These are phyloP conservation scores for Acronicta aceris DNA, from an alignment of 2,888 invertebrate species.

Conservation along the genomic window DNA sequence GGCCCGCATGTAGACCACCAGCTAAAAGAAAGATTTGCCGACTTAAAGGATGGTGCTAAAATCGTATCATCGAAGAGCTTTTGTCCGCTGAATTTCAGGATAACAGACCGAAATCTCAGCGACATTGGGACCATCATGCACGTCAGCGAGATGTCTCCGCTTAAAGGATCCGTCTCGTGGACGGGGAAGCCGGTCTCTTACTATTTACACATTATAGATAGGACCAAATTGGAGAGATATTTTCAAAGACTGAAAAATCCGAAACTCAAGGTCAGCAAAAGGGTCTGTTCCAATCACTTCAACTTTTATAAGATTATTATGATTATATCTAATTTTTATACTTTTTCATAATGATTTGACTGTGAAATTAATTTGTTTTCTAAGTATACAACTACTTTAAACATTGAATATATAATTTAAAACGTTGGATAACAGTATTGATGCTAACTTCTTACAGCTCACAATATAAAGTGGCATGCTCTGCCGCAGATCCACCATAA, in stretches of 20 bases:
- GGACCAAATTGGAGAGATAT: conserved; percentile 98
- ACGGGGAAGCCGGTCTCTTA: conserved; percentile 99
- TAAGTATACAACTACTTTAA: not conserved
- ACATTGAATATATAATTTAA: too few relatives aligned
- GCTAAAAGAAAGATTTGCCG: conserved; percentile 98
- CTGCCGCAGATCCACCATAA: too few relatives aligned
- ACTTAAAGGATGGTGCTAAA: conserved; percentile 97
- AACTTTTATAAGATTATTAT: conserved; percentile 52
- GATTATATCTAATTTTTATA: conserved; percentile 4
- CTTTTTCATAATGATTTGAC: conserved; percentile 23
- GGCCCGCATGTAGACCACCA: conserved; percentile 99
- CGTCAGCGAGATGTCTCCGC: conserved; percentile 98
- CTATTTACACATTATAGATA: conserved; percentile 99
- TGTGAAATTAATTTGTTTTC: conserved; percentile 18
- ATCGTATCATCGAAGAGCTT: conserved; percentile 99
- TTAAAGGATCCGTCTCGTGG: conserved; percentile 99
- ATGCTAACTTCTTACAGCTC: too few relatives aligned
- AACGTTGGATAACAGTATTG: too few relatives aligned
- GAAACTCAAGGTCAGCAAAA: conserved; percentile 92
- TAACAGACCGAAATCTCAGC: conserved; percentile 98
- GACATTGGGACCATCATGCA: conserved; percentile 99
- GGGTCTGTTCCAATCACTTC: conserved; percentile 84
- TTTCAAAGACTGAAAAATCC: conserved; percentile 98
- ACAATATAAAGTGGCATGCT: too few relatives aligned
- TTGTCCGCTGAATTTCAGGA: conserved; percentile 99